A percentile compares a stretch with the other conserved stretches of the same genome.
Evolutionary conservation across 2,113 vertebrate species (phyloP).

Genomic region (Pluvianellus socialis): DNA sequence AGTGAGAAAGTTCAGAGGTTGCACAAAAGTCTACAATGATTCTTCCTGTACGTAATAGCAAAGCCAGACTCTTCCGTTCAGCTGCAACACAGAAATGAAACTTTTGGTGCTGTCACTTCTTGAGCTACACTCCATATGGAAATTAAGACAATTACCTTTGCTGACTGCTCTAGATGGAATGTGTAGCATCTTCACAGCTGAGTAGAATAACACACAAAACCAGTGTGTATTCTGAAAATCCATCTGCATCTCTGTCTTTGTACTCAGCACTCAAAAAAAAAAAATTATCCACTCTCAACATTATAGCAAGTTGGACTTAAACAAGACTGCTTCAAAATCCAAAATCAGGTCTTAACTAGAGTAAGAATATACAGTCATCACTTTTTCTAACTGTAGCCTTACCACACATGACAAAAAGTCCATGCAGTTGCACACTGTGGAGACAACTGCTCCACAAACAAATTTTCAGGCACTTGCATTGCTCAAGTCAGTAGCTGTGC

Average conservation of each 20-base stretch:
- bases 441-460: not conserved
- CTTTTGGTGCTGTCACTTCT: not conserved
- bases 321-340: not conserved
- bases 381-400: not conserved
- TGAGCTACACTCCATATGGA: not conserved
- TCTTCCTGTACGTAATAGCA: not conserved
- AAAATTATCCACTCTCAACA: not conserved
- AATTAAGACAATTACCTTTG: not conserved
- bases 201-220: not conserved
- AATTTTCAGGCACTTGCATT: not conserved
- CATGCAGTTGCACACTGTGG: not conserved
- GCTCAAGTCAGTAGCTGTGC: not conserved
- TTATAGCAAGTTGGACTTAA: not conserved
- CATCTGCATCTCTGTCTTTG: not conserved
- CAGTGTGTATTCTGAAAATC: not conserved
- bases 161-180: not conserved
- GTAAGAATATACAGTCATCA: not conserved
- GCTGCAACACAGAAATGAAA: not conserved
- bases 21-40: not conserved
- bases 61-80: not conserved
- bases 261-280: not conserved
- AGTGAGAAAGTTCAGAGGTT: not conserved
- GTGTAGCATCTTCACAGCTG: not conserved
- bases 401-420: not conserved
- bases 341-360: not conserved